Evolutionary conservation across 1,140 invertebrate species (phyloP).

Genomic region (Caenorhabditis briggsae): DNA sequence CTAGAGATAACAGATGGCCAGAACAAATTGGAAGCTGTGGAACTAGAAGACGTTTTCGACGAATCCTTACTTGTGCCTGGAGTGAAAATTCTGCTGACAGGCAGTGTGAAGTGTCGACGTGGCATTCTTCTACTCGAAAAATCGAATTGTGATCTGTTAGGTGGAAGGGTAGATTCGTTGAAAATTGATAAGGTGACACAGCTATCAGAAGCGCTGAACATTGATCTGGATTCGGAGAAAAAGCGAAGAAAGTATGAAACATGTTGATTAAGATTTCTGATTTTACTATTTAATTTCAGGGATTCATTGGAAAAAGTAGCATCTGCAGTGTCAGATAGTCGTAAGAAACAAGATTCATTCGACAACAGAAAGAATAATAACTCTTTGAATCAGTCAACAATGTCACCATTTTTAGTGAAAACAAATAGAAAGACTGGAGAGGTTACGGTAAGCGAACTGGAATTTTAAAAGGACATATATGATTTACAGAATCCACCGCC

Average conservation of each 20-base stretch:
- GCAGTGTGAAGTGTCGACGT: constrained; percentile 26
- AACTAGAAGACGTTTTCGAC: background rate
- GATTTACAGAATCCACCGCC: background rate
- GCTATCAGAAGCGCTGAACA: background rate
- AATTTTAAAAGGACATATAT: background rate
- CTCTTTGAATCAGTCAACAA: background rate
- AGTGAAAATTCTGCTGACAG: background rate
- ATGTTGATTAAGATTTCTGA: background rate
- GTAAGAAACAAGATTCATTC: background rate
- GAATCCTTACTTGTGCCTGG: background rate
- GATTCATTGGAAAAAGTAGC: constrained; percentile 10
- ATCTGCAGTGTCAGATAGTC: background rate
- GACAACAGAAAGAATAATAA: background rate
- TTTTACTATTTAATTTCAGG: background rate
- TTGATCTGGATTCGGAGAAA: constrained; percentile 29
- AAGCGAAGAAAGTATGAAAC: constrained; percentile 9
- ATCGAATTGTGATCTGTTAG: constrained; percentile 2
- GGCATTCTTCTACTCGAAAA: background rate
- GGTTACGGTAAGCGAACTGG: background rate
- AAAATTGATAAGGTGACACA: constrained; percentile 24
- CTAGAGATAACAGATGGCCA: background rate
- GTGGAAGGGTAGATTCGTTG: background rate
- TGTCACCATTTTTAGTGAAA: constrained; percentile 24
- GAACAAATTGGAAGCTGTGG: constrained; percentile 1
- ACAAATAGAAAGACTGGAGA: constrained; percentile 23